Conservation (phyloP, 2,888 invertebrate species). For the Mimachlamys varia region DNA sequence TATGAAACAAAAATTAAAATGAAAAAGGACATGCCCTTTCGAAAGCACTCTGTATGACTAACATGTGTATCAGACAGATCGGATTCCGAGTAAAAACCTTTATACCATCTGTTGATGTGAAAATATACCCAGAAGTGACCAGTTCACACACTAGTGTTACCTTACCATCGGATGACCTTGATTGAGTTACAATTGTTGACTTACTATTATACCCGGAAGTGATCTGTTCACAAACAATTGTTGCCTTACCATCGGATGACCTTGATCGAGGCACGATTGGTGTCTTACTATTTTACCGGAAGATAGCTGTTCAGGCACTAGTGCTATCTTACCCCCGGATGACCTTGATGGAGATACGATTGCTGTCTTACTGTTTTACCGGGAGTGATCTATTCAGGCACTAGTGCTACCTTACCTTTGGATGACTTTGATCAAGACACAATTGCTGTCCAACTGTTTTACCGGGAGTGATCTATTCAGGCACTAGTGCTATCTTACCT, state of each 20-base stretch:
- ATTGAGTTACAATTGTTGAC: no score
- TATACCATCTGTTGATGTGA: no score
- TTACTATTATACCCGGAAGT: not conserved
- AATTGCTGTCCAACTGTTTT: not conserved
- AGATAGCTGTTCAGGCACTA: not conserved
- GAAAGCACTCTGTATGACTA: no score
- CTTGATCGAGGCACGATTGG: not conserved
- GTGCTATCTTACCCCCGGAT: not conserved
- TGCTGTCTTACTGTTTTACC: not conserved
- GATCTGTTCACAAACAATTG: conserved; percentile 38
- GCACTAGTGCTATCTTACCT: no score
- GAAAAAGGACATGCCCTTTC: no score
- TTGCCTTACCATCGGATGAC: conserved; percentile 47
- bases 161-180: conserved; percentile 38
- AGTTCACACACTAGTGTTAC: conserved; percentile 47
- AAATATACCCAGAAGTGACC: not conserved
- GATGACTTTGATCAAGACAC: not conserved
- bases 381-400: not conserved
- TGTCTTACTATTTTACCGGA: not conserved
- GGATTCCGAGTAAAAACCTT: no score
- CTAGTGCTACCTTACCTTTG: no score
- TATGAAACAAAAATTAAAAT: not conserved
- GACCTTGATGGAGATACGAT: not conserved
- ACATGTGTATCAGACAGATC: no score
- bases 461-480: no score